These are phyloP conservation scores for Cryptops parisi DNA, from an alignment of 2,888 invertebrate species.

Conservation along the genomic window DNA sequence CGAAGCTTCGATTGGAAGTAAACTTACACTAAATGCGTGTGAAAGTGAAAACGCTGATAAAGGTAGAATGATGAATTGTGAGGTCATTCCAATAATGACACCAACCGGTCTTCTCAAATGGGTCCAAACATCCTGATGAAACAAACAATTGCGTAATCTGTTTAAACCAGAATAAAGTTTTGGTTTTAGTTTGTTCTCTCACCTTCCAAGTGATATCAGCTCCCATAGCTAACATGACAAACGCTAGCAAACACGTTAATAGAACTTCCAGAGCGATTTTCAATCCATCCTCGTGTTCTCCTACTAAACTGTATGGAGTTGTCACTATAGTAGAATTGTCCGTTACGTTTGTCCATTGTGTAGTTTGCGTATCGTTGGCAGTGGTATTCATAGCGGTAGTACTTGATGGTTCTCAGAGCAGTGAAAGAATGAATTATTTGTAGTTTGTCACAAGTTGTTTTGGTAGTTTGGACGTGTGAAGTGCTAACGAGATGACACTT, in stretches of 20 bases:
- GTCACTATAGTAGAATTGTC: too few relatives aligned
- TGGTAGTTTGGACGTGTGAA: too few relatives aligned
- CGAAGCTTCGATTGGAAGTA: too few relatives aligned
- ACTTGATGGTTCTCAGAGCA: too few relatives aligned
- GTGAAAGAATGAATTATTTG: too few relatives aligned
- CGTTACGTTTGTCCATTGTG: too few relatives aligned
- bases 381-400: too few relatives aligned
- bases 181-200: background rate
- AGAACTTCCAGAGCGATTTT: slow-evolving; percentile 10
- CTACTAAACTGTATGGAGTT: too few relatives aligned
- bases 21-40: slow-evolving; percentile 23
- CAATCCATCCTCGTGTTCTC: slow-evolving; percentile 4
- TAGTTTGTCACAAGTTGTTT: too few relatives aligned
- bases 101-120: slow-evolving; percentile 26
- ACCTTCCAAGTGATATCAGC: slow-evolving; percentile 12
- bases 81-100: slow-evolving; percentile 26
- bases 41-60: slow-evolving; percentile 26
- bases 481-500: too few relatives aligned
- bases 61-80: slow-evolving; percentile 27
- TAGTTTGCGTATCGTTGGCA: too few relatives aligned
- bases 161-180: background rate
- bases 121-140: slow-evolving; percentile 20
- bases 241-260: slow-evolving; percentile 3
- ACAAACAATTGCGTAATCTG: too few relatives aligned
- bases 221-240: slow-evolving; percentile 14